phyloP scores from a whole-genome alignment of 2,113 vertebrate genomes.

The Butastur rufipennis region DNA sequence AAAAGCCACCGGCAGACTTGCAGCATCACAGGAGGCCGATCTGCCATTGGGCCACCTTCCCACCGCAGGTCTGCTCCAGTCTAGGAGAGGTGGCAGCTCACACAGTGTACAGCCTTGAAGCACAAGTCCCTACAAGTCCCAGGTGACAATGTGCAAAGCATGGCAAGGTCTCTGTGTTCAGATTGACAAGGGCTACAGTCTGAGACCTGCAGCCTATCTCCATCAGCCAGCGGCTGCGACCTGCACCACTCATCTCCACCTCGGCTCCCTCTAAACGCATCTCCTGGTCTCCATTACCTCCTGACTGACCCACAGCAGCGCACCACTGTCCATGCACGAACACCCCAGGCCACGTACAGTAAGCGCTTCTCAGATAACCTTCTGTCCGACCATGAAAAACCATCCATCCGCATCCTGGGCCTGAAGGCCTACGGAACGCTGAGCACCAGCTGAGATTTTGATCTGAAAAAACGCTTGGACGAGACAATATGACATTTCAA shows the following conservation, averaged over 20 bases:
- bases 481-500: background rate
- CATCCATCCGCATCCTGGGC: background rate
- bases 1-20: background rate
- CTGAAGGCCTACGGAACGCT: accelerated
- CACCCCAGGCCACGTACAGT: background rate
- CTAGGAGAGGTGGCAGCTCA: background rate
- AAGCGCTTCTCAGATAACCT: background rate
- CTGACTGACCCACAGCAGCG: background rate
- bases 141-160: accelerated
- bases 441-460: background rate
- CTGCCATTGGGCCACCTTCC: background rate
- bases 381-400: background rate
- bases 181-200: background rate
- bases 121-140: accelerated
- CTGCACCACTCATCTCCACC: background rate
- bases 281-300: background rate
- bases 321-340: background rate
- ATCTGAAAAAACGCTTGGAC: background rate
- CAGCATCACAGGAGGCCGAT: accelerated
- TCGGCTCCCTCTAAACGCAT: background rate
- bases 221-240: background rate
- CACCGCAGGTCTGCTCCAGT: background rate
- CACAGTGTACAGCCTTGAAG: background rate
- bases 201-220: background rate
- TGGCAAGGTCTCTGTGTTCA: background rate